Evolutionary conservation across 1,140 invertebrate genomes (phyloP), one percentile per base, ranked within the genome.

Genomic region (Bombus consobrinus): DNA sequence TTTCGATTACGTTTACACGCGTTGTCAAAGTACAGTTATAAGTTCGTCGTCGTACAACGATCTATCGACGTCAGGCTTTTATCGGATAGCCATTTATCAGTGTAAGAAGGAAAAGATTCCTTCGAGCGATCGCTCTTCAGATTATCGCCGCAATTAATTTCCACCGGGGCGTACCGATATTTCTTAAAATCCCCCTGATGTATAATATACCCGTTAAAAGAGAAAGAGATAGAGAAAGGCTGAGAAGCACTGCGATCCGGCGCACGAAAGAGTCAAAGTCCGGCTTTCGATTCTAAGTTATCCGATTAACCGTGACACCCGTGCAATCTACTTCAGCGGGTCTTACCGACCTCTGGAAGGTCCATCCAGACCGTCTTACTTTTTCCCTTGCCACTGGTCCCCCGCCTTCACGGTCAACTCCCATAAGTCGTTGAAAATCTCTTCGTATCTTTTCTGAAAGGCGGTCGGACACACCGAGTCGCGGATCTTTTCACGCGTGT

Each of bases 261-360:
- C 77, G 73, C 76, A 86, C 87, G 91, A 93, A 92, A 88, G 91
- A 90, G 71, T 88, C 88, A 78, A 87, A 90, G 83, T 89, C 89
- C 79, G 86, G 85, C 76, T 87, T 77, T 92, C 88, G 90, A 92
- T 92, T 87, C 91, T 88, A 91, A 91, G 88, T 92, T 92, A 93
- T 93, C 93, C 93, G 93, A 93, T 93, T 93, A 93, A 90, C 86
- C 88, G 89, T 92, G 93, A 93, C 89, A 93, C 90, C 91, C 91
- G 92, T 92, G 89, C 92, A 91, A 91, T 89, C 89, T 87, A 89
- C 91, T 91, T 92, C 87, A 80, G 78, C 83, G 82, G 66, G 78
- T 85, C 81, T 87, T 87, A 85, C 84, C 74, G 69, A 82, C 71
- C 73, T 74, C 66, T 89, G 66, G 64, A 89, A 81, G 83, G 85